Evolutionary conservation across 2,797 vertebrate species (phyloP).

Genomic region (Acomys russatus): DNA sequence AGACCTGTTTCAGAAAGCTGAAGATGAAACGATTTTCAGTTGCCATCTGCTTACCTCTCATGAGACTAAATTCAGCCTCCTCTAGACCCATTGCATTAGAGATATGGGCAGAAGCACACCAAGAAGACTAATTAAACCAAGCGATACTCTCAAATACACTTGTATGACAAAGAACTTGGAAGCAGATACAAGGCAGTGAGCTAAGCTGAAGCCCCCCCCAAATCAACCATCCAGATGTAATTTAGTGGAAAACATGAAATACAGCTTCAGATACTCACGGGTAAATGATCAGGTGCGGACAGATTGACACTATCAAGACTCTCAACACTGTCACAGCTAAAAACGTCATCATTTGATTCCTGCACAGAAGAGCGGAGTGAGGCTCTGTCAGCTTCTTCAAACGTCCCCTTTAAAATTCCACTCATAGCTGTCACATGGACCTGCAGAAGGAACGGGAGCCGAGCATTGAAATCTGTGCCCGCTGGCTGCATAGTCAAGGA

Average conservation of each 20-base stretch:
- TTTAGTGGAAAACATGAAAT: slow-evolving; percentile 25
- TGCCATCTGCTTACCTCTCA: slow-evolving; percentile 9
- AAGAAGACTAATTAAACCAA: slow-evolving; percentile 47
- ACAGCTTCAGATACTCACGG: slow-evolving; percentile 91
- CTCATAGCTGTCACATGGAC: slow-evolving; percentile 93
- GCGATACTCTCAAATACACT: slow-evolving; percentile 25
- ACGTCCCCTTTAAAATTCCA: slow-evolving; percentile 96
- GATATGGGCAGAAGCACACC: not conserved
- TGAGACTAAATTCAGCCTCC: not conserved
- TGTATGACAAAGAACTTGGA: slow-evolving; percentile 17
- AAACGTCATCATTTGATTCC: slow-evolving; percentile 97
- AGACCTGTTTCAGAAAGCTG: slow-evolving; percentile 35
- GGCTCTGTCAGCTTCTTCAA: slow-evolving; percentile 96
- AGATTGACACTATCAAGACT: slow-evolving; percentile 96
- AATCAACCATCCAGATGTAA: not conserved
- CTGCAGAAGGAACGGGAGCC: slow-evolving; percentile 79
- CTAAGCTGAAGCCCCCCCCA: not conserved
- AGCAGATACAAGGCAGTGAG: not conserved
- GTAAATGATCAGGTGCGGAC: slow-evolving; percentile 93
- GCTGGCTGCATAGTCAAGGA: slow-evolving; percentile 64
- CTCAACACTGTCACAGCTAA: slow-evolving; percentile 96
- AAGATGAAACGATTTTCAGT: slow-evolving; percentile 30
- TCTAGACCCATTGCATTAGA: not conserved
- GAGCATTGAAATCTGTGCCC: slow-evolving; percentile 69
- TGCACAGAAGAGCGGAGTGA: slow-evolving; percentile 94